Evolutionary conservation across 64 coral and sea anemone species (phyloP).

Genomic region (Montipora capricornis): DNA sequence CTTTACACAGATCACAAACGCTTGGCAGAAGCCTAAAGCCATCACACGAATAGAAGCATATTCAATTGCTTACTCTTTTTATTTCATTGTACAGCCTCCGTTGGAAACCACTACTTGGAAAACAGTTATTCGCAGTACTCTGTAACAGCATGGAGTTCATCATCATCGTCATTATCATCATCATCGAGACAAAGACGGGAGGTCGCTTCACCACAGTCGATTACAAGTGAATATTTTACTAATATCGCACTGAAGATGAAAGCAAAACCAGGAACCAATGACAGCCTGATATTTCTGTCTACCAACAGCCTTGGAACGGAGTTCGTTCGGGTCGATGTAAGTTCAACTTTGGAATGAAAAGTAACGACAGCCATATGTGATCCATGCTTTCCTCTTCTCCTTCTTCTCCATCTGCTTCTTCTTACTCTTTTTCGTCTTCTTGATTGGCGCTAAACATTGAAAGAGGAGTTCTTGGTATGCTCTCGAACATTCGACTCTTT

Average conservation of each 20-base stretch:
- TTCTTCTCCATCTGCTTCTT: no score
- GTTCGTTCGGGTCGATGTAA: constrained; percentile 83
- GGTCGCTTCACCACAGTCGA: neutral
- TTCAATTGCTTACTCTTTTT: neutral
- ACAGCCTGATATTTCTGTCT: constrained; percentile 71
- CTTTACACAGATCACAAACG: no score
- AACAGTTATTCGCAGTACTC: constrained; percentile 86
- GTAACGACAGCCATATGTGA: no score
- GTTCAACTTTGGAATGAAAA: neutral
- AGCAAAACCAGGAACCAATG: constrained; percentile 52
- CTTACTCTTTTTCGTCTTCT: neutral
- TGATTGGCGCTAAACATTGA: no score
- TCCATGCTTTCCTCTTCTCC: no score
- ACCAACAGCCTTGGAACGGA: constrained; percentile 86
- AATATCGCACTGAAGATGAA: constrained; percentile 64
- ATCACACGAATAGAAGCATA: no score
- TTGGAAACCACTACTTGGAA: constrained; percentile 71
- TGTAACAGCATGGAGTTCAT: neutral
- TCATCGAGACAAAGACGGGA: constrained; percentile 51
- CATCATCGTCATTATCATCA: neutral
- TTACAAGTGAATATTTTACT: constrained; percentile 70
- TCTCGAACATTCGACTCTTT: no score
- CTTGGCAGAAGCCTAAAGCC: no score
- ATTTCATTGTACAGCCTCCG: constrained; percentile 17
- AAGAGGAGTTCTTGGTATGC: no score